Percentiles rank a stretch among this genome's conserved stretches.
Conservation (phyloP, 2,113 vertebrate species). For the Cyanoramphus novaezelandiae region DNA sequence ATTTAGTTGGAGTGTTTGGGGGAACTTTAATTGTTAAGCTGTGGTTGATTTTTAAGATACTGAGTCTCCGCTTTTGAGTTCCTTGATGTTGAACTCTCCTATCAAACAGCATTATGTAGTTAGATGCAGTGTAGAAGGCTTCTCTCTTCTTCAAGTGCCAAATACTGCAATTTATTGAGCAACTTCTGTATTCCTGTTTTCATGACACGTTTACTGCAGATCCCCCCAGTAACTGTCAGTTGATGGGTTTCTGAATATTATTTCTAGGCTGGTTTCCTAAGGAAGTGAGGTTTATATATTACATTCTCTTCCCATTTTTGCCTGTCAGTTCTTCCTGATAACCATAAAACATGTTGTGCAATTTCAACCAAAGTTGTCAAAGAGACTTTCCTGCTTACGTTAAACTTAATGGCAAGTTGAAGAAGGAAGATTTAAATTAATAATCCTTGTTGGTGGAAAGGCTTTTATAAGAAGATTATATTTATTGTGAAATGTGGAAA, state of each 20-base stretch:
- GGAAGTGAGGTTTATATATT: neutral
- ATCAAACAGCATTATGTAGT: neutral
- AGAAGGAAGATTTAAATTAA: neutral
- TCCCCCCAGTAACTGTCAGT: neutral
- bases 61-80: neutral
- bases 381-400: neutral
- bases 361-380: neutral
- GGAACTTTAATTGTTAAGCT: neutral
- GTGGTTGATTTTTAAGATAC: neutral
- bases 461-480: neutral
- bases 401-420: neutral
- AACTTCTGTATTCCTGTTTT: neutral
- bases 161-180: neutral
- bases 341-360: neutral
- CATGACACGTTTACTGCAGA: neutral
- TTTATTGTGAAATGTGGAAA: neutral
- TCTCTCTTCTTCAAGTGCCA: neutral
- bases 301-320: neutral
- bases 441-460: neutral
- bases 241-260: neutral
- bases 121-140: neutral
- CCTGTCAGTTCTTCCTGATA: neutral
- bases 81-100: neutral
- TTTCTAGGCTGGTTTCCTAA: neutral
- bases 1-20: neutral